Evolutionary conservation across 1,140 invertebrate species (phyloP).

Genomic region (Acromyrmex charruanus): DNA sequence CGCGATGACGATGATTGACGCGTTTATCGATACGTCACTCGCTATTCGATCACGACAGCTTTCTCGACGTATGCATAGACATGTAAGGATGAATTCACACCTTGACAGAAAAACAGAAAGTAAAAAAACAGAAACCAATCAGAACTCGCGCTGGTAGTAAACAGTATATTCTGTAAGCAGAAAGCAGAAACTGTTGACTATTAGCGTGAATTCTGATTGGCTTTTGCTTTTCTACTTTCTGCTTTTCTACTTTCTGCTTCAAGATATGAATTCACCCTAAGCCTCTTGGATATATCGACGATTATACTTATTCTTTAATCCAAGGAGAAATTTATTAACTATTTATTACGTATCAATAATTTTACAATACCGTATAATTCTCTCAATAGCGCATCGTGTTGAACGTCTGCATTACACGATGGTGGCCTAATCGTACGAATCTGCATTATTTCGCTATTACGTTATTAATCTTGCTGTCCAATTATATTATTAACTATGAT

Average conservation of each 20-base stretch:
- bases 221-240: no score
- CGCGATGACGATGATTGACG: conserved; percentile 28
- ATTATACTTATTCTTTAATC: not conserved
- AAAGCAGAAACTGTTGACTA: no score
- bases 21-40: not conserved
- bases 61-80: not conserved
- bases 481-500: conserved; percentile 53
- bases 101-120: no score
- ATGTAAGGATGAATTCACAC: no score
- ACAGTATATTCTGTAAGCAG: no score
- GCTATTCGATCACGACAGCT: not conserved
- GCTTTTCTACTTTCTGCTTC: no score
- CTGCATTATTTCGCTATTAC: conserved; percentile 37
- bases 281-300: not conserved
- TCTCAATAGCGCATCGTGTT: not conserved
- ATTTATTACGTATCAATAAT: conserved; percentile 27
- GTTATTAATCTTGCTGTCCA: conserved; percentile 47
- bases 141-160: no score
- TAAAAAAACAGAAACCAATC: no score
- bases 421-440: conserved; percentile 36
- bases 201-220: no score
- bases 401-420: not conserved
- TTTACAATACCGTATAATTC: conserved; percentile 1
- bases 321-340: conserved; percentile 7
- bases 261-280: no score